phyloP scores from a whole-genome alignment of 2,113 vertebrate genomes.

The Paraplagusia blochii region DNA sequence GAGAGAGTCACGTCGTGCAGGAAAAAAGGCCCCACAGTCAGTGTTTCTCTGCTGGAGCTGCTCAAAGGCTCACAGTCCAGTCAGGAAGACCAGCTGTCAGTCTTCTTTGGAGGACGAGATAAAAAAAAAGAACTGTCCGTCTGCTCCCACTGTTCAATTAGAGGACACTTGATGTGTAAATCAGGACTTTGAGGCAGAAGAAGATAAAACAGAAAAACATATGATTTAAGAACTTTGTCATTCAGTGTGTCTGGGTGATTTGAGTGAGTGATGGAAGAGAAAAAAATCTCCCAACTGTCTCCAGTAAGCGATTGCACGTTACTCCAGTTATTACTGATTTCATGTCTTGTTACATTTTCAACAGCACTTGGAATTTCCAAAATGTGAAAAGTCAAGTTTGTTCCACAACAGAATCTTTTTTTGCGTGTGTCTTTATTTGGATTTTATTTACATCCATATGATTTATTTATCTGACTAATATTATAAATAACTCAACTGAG shows the following conservation, averaged over 20 bases:
- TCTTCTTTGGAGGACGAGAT: slow-evolving; percentile 51
- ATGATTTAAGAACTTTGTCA: slow-evolving; percentile 16
- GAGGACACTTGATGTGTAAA: slow-evolving; percentile 47
- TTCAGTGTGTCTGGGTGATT: no score
- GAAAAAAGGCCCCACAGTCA: slow-evolving; percentile 44
- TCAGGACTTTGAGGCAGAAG: slow-evolving; percentile 33
- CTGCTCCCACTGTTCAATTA: slow-evolving; percentile 60
- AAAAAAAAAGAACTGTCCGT: slow-evolving; percentile 52
- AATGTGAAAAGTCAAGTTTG: no score
- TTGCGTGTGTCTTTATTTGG: no score
- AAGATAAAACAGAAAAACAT: slow-evolving; percentile 10
- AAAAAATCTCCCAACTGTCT: no score
- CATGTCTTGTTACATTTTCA: no score
- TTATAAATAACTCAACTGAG: no score
- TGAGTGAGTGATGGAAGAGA: neutral
- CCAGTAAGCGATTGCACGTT: no score
- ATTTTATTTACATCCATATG: no score
- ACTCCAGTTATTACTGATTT: no score
- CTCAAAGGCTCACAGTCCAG: slow-evolving; percentile 56
- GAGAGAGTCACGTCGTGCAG: slow-evolving; percentile 30
- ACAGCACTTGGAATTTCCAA: no score
- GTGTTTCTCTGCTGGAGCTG: slow-evolving; percentile 57
- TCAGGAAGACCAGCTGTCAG: slow-evolving; percentile 72
- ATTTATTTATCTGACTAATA: no score
- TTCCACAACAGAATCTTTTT: no score